These are phyloP conservation scores for Anolis sagrei DNA, from an alignment of 2,113 vertebrate species.

Conservation along the genomic window DNA sequence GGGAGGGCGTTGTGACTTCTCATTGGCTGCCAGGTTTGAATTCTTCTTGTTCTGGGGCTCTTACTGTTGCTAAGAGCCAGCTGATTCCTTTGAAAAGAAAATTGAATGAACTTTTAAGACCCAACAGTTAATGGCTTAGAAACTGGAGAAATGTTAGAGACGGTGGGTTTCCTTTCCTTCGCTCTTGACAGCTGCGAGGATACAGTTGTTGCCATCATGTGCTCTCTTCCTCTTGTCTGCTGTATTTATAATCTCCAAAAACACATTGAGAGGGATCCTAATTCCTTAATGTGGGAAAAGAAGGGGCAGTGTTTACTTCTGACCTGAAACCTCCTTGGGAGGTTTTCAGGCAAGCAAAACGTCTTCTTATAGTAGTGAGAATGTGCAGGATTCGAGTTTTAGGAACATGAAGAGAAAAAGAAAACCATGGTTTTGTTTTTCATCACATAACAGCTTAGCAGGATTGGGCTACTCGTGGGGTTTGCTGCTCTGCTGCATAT, in stretches of 20 bases:
- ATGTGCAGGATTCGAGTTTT: neutral
- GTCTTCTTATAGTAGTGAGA: neutral
- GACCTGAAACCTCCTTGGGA: neutral
- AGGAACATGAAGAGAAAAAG: neutral
- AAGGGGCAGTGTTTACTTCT: neutral
- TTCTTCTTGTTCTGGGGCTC: constrained; percentile 48
- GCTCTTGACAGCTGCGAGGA: neutral
- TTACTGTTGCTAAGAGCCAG: constrained; percentile 48
- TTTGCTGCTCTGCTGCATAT: neutral
- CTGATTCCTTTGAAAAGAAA: constrained; percentile 39
- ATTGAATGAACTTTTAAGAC: constrained; percentile 24
- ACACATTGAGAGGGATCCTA: neutral
- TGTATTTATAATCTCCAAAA: constrained; percentile 22
- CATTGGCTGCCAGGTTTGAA: constrained; percentile 53
- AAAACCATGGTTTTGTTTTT: too few species aligned
- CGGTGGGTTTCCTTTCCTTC: neutral
- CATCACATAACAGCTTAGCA: neutral
- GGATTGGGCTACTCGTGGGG: neutral
- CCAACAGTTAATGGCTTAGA: constrained; percentile 14
- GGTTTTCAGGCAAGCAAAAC: neutral
- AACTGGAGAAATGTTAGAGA: constrained; percentile 13
- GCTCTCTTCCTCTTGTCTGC: neutral
- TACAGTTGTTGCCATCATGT: neutral
- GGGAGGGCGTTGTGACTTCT: constrained; percentile 40
- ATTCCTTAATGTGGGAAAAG: neutral